Conservation (phyloP, 2,113 vertebrate genomes). For the Etia nguti region DNA sequence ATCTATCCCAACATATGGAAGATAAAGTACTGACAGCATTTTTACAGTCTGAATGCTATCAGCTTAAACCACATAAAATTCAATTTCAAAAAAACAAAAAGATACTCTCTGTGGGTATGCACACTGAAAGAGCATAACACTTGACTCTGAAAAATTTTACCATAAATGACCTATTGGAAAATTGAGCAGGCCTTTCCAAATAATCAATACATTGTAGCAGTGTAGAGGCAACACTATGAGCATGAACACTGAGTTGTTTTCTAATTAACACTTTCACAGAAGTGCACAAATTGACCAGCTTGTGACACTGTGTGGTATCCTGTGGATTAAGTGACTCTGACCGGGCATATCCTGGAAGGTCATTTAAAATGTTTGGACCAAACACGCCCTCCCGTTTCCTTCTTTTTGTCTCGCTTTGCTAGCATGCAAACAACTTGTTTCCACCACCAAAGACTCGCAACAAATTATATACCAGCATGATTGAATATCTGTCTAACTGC, state of each 20-base stretch:
- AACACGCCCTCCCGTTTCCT: not conserved
- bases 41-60: not conserved
- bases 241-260: not conserved
- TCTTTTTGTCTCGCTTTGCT: not conserved
- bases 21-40: not conserved
- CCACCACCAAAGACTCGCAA: not conserved
- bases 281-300: not conserved
- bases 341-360: not conserved
- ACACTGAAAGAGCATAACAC: not conserved
- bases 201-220: not conserved
- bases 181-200: not conserved
- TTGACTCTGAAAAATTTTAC: not conserved
- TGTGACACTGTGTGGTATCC: not conserved
- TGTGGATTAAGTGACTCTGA: not conserved
- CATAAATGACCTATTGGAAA: slow-evolving; percentile 24
- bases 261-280: not conserved
- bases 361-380: not conserved
- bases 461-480: not conserved
- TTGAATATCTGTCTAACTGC: not conserved
- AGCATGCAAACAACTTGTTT: not conserved
- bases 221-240: not conserved
- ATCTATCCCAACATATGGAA: not conserved
- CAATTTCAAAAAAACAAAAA: not conserved
- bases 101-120: not conserved
- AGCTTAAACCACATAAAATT: not conserved